Evolutionary conservation across 2,113 vertebrate genomes (phyloP).

Genomic region (Heloderma charlesbogerti): DNA sequence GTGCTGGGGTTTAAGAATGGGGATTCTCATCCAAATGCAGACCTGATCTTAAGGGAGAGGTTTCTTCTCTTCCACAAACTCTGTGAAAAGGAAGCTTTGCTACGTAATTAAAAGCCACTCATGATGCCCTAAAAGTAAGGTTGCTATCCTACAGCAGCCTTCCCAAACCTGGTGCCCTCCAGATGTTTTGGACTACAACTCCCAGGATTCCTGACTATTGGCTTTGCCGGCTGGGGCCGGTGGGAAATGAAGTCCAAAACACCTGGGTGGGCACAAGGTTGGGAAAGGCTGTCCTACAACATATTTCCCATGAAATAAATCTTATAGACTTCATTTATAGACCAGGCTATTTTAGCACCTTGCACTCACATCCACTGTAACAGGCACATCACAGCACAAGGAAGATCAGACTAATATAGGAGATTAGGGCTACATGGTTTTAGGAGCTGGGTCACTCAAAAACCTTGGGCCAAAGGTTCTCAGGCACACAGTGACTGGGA

Average conservation of each 20-base stretch:
- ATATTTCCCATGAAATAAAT: neutral
- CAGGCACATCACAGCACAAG: neutral
- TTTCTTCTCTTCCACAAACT: neutral
- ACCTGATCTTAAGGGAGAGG: neutral
- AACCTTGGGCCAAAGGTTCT: neutral
- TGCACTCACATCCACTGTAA: neutral
- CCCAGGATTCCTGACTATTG: too few relatives aligned
- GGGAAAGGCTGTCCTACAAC: neutral
- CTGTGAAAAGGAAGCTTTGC: neutral
- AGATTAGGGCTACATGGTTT: neutral
- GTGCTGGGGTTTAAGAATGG: neutral
- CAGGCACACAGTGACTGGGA: neutral
- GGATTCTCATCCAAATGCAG: neutral
- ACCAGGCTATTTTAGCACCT: neutral
- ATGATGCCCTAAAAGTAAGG: neutral
- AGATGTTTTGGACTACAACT: too few relatives aligned
- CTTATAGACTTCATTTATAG: neutral
- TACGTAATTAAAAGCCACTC: neutral
- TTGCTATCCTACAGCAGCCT: neutral
- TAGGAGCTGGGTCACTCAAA: neutral
- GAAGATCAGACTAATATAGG: neutral
- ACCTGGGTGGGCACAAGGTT: too few relatives aligned
- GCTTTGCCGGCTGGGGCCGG: too few relatives aligned
- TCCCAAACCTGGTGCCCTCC: too few relatives aligned
- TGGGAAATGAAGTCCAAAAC: too few relatives aligned